These are phyloP conservation scores for Anneissia japonica DNA, from an alignment of 35 echinoderm and acorn worm species.

Conservation along the genomic window DNA sequence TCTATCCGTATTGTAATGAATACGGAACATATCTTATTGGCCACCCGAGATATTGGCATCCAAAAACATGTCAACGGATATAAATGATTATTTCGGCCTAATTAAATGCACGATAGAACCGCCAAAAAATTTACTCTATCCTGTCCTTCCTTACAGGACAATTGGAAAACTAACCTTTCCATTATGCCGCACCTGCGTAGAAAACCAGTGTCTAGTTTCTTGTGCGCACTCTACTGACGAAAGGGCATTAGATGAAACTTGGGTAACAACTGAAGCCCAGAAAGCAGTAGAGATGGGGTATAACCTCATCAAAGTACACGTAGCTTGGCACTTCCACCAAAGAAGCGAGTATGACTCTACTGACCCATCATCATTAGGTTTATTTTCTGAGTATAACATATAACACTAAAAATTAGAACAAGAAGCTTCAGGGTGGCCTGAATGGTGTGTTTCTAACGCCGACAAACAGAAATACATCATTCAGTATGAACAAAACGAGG, in stretches of 20 bases:
- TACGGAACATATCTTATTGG: conserved; percentile 19
- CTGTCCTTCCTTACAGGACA: conserved; percentile 6
- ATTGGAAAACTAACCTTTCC: conserved; percentile 12
- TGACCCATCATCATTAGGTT: background rate
- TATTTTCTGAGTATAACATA: background rate
- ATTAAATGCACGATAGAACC: conserved; percentile 10
- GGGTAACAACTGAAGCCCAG: conserved; percentile 37
- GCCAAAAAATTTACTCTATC: background rate
- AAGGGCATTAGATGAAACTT: background rate
- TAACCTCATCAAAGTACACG: background rate
- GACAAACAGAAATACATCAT: background rate
- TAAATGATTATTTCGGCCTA: too few relatives aligned
- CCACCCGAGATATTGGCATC: conserved; percentile 12
- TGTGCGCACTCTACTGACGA: background rate
- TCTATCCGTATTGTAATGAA: conserved; percentile 17
- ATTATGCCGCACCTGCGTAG: conserved; percentile 15
- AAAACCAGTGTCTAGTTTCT: background rate
- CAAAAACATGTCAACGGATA: too few relatives aligned
- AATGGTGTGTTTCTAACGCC: background rate
- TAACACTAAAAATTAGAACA: background rate
- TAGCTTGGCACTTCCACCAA: background rate
- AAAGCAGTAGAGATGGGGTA: background rate
- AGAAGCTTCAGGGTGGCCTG: background rate
- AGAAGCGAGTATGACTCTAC: background rate
- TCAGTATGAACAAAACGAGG: background rate